Percentiles rank a stretch among this genome's conserved stretches.
Conservation (phyloP, 2,797 vertebrate species). For the Triplophysa yarkandensis region DNA sequence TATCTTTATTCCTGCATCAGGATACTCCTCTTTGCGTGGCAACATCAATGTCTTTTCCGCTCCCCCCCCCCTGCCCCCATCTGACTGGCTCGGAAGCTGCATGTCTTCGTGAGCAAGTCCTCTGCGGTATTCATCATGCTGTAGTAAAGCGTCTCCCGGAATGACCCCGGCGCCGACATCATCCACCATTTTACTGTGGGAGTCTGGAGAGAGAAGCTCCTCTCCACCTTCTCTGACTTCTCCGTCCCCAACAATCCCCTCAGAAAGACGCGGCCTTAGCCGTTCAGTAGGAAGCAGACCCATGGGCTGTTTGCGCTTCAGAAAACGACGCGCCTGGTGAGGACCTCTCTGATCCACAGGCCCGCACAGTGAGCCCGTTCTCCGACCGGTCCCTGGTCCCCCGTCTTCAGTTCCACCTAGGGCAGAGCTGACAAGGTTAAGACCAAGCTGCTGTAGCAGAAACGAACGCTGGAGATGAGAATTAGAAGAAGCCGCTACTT, state of each 20-base stretch:
- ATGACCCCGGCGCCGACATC: conserved; percentile 61
- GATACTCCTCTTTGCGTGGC: conserved; percentile 75
- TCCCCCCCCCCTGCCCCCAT: conserved; percentile 79
- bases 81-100: conserved; percentile 95
- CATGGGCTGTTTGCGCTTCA: conserved; percentile 88
- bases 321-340: conserved; percentile 88
- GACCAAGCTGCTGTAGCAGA: conserved; percentile 93
- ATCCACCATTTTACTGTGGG: conserved; percentile 78
- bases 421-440: conserved; percentile 93
- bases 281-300: conserved; percentile 75
- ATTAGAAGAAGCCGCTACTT: conserved; percentile 68
- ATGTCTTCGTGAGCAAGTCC: conserved; percentile 83
- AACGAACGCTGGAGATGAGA: conserved; percentile 92
- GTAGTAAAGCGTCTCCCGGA: conserved; percentile 61
- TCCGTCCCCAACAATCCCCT: conserved; percentile 73
- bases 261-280: conserved; percentile 82
- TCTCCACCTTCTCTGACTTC: conserved; percentile 73
- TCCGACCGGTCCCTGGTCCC: conserved; percentile 70
- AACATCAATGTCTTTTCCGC: conserved; percentile 70
- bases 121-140: conserved; percentile 74
- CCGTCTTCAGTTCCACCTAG: conserved; percentile 82
- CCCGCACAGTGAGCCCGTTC: conserved; percentile 57
- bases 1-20: conserved; percentile 62
- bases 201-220: conserved; percentile 88
- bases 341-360: conserved; percentile 82